These are phyloP conservation scores for Nipponia nippon DNA, from an alignment of 2,113 vertebrate species.

Conservation along the genomic window DNA sequence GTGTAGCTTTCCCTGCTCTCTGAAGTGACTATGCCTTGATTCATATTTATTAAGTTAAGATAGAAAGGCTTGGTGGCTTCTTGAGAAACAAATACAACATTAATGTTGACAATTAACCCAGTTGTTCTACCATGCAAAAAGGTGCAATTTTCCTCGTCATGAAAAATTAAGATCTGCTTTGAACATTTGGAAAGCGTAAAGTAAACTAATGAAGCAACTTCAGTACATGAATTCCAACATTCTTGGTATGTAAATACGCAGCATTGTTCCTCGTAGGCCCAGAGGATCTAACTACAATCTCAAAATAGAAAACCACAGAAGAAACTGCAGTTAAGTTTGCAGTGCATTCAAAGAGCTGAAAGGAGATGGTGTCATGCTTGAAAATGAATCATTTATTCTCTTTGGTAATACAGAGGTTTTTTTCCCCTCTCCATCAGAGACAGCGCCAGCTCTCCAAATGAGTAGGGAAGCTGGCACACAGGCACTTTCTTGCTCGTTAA, in stretches of 20 bases:
- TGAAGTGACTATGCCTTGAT: not conserved
- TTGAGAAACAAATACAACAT: constrained; percentile 15
- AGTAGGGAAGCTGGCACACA: not conserved
- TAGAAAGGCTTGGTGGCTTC: not conserved
- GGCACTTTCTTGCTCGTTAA: not conserved
- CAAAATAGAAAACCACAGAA: constrained; percentile 28
- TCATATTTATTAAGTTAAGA: not conserved
- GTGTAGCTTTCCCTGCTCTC: not conserved
- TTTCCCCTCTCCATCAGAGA: not conserved
- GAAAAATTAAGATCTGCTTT: constrained; percentile 70
- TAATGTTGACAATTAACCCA: constrained; percentile 60
- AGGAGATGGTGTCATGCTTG: not conserved
- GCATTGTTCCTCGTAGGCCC: not conserved
- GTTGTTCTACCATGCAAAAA: constrained; percentile 68
- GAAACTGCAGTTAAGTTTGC: constrained; percentile 60
- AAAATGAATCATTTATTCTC: constrained; percentile 49
- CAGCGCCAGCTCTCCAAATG: not conserved
- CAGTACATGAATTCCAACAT: not conserved
- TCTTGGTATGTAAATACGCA: not conserved
- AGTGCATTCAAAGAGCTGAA: constrained; percentile 4
- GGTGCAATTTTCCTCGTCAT: constrained; percentile 60
- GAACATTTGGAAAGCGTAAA: constrained; percentile 45
- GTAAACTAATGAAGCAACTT: constrained; percentile 34
- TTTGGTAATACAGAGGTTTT: not conserved
- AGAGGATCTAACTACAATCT: not conserved